phyloP scores from a whole-genome alignment of 2,888 invertebrate species.

The Dicranocentrus wangi region DNA sequence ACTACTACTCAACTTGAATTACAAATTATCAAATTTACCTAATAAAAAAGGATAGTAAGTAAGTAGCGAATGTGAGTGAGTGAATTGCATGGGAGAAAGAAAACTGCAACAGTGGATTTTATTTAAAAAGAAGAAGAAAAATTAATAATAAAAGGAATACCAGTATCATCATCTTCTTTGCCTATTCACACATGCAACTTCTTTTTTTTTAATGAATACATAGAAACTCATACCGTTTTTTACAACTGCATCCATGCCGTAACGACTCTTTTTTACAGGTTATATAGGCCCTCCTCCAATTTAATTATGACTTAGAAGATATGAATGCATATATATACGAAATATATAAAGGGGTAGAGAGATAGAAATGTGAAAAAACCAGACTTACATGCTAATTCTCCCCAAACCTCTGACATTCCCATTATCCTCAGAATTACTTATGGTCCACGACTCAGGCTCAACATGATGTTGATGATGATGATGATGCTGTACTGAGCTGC shows the following conservation, averaged over 20 bases:
- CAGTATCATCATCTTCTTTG: no score
- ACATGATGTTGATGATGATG: conserved; percentile 1
- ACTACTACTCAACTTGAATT: conserved; percentile 39
- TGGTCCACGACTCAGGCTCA: conserved; percentile 56
- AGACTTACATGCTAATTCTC: conserved; percentile 65
- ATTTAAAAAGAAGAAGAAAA: no score
- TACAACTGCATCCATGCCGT: not conserved
- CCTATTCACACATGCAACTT: no score
- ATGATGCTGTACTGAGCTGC: not conserved
- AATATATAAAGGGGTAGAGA: conserved; percentile 11
- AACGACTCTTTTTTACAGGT: conserved; percentile 3
- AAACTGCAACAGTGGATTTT: no score
- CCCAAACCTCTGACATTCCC: conserved; percentile 60
- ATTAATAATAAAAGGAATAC: no score
- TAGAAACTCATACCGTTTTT: no score
- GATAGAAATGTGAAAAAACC: conserved; percentile 63
- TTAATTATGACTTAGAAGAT: conserved; percentile 42
- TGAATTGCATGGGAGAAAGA: no score
- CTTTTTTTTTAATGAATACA: no score
- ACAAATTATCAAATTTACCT: no score
- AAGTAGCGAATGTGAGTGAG: no score
- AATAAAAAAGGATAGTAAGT: no score
- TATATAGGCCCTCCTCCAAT: conserved; percentile 12
- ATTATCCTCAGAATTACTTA: conserved; percentile 60
- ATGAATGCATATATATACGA: not conserved